Base-by-base conservation (phyloP, 2,888 invertebrate species). In the Philereme transversata region DNA sequence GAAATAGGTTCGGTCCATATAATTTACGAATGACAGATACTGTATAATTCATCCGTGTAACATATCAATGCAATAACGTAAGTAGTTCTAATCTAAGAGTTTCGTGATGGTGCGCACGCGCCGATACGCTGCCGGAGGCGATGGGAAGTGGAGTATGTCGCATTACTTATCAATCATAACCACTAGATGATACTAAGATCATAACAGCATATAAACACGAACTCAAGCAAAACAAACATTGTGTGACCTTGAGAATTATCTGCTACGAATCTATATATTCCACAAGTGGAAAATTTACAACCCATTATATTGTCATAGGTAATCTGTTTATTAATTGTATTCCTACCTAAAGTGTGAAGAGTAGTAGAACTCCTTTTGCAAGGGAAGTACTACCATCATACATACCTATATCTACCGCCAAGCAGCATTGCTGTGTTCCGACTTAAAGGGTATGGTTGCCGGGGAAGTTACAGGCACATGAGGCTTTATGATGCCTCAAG, bases 101-200 rank as follows among this genome's bases (percentile, higher is more conserved):
- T 80, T 87, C 80, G 84, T 85, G 83, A 81, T 79, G 69, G 70
- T 69, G 66, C 68, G 69, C 77, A 71, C 70, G 50, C 57, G 55
- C 48, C 41, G 56, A 57, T 44, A 45, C 60, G 73, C 75, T 73
- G 62, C 76, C 68, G 74, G 48, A 55, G 49, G 78, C 77, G 51
- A 63, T 72, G 67, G 54, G 74, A 87, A 88, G 84, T 88, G 65
- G 87, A 88, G 86, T 87, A 82, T 88, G 89, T 81, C 89, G 87
- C 76, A 77, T 77, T 72, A 80, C 77, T 82, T 83, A 83, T 84
- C 87, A 84, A 87, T 89, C 85, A 85, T 74, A 76, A 71, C 68
- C 54, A 70, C 70, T 50, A 33, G 22, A 22, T 4, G 44, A 53
- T 11, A 45, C 44, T 46, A 74, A 69, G 73, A 74, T 72, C 68